A percentile compares a stretch with the other conserved stretches of the same genome.
These are phyloP conservation scores for Oplegnathus fasciatus DNA, from an alignment of 2,113 vertebrate genomes.

Conservation along the genomic window DNA sequence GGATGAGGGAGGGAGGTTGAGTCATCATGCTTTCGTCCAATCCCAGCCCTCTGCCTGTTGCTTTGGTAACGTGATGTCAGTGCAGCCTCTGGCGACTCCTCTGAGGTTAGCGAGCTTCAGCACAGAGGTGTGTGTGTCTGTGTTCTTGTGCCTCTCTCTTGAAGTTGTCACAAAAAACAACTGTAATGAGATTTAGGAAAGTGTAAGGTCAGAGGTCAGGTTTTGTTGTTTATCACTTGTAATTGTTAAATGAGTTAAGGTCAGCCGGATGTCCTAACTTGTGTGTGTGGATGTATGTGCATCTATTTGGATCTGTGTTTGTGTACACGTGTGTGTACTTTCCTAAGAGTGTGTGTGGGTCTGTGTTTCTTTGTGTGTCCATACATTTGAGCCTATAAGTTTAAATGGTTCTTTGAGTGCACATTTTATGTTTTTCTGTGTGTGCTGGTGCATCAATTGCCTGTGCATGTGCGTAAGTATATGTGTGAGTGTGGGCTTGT, in stretches of 20 bases:
- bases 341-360: background rate
- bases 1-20: conserved; percentile 68
- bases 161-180: conserved; percentile 22
- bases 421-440: background rate
- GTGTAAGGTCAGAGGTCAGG: conserved; percentile 15
- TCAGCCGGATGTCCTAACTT: background rate
- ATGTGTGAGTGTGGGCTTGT: background rate
- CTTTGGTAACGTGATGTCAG: conserved; percentile 81
- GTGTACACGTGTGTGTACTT: background rate
- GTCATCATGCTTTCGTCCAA: conserved; percentile 74
- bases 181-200: background rate
- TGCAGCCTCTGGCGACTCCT: conserved; percentile 70
- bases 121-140: conserved; percentile 44
- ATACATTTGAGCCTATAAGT: background rate
- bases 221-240: background rate
- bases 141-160: background rate
- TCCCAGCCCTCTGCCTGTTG: conserved; percentile 75
- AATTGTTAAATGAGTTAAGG: background rate
- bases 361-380: background rate
- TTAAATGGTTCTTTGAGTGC: conserved; percentile 1
- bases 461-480: background rate
- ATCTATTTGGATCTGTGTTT: conserved; percentile 1
- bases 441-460: background rate
- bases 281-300: background rate
- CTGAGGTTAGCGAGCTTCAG: conserved; percentile 55